Evolutionary conservation across 2,797 vertebrate species (phyloP).

Genomic region (Buphagus erythrorhynchus): DNA sequence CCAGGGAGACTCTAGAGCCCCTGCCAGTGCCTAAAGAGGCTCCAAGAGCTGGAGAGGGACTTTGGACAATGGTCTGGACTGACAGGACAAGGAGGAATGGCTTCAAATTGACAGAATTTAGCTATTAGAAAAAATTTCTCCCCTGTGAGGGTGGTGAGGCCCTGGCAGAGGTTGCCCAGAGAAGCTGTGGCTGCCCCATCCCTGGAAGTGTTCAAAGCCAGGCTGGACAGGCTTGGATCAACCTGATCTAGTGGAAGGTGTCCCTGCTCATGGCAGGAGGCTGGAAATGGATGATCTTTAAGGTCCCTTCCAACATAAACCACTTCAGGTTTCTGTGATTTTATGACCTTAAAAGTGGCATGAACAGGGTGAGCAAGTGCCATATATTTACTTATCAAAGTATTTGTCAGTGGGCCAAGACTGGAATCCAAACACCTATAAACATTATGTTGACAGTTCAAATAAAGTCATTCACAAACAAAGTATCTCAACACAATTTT

Average conservation of each 20-base stretch:
- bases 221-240: accelerated
- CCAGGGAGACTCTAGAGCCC: accelerated
- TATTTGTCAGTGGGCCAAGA: not conserved
- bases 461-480: not conserved
- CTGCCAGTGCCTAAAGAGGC: accelerated
- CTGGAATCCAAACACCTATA: not conserved
- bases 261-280: not conserved
- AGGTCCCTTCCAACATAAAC: not conserved
- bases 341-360: not conserved
- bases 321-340: not conserved
- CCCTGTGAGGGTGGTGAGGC: not conserved
- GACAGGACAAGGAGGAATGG: not conserved
- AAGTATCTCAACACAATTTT: not conserved
- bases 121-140: not conserved
- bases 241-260: not conserved
- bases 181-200: not conserved
- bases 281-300: not conserved
- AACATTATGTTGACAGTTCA: not conserved
- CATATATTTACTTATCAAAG: not conserved
- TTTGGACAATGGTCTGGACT: not conserved
- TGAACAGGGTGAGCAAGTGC: not conserved
- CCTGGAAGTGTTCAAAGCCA: no score
- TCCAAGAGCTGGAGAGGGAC: not conserved
- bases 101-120: not conserved
- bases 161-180: not conserved